Evolutionary conservation across 2,888 invertebrate species (phyloP).

Genomic region (Noctua fimbriata): DNA sequence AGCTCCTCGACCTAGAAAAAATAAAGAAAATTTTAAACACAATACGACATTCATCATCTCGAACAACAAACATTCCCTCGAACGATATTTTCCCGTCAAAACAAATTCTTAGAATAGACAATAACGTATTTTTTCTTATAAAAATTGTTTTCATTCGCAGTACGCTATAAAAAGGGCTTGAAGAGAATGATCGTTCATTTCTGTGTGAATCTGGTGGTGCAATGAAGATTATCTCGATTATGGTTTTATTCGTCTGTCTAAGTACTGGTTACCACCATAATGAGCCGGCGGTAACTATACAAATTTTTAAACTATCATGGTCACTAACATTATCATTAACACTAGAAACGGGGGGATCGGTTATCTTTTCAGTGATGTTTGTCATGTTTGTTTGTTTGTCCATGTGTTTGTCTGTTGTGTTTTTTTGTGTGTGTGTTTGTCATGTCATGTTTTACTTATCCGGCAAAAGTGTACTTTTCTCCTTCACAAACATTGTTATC

Average conservation of each 20-base stretch:
- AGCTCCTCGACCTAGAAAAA: neutral
- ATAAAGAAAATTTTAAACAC: too few relatives aligned
- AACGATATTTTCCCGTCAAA: neutral
- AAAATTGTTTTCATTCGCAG: constrained; percentile 28
- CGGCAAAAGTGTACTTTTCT: neutral
- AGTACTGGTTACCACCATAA: too few relatives aligned
- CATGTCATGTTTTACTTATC: neutral
- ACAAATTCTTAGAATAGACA: constrained; percentile 2
- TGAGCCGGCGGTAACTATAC: neutral
- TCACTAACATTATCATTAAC: too few relatives aligned
- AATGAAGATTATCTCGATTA: constrained; percentile 7
- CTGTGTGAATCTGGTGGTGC: neutral
- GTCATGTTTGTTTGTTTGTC: too few relatives aligned
- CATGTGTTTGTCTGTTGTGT: too few relatives aligned
- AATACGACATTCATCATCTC: neutral
- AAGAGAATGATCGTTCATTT: neutral
- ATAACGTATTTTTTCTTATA: constrained; percentile 4
- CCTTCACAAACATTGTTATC: neutral
- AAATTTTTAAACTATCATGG: neutral
- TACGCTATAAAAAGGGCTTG: constrained; percentile 8
- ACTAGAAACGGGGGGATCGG: too few relatives aligned
- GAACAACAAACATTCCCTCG: neutral
- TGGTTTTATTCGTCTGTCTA: constrained; percentile 1
- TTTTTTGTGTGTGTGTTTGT: too few relatives aligned
- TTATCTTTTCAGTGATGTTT: too few relatives aligned